Evolutionary conservation across 2,888 invertebrate genomes (phyloP).

Genomic region (Mesodorylaimus sp.): DNA sequence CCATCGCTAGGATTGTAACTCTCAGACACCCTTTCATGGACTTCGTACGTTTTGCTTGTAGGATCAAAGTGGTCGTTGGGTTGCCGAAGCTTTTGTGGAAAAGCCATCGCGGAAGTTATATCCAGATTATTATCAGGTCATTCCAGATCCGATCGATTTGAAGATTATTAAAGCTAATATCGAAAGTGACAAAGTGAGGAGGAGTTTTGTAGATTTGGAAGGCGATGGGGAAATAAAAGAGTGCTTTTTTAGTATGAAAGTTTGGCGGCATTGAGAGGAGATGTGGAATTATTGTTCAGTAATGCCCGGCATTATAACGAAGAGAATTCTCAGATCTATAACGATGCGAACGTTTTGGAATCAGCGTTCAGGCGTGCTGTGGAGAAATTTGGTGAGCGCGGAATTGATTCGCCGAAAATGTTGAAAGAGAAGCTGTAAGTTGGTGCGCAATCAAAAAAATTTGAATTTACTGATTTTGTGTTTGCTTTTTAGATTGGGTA

Average conservation of each 20-base stretch:
- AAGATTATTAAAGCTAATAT: slow-evolving; percentile 51
- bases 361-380: slow-evolving; percentile 62
- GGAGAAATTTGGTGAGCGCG: slow-evolving; percentile 42
- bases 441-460: too few relatives aligned
- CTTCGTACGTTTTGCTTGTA: too few relatives aligned
- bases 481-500: not conserved
- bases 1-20: too few relatives aligned
- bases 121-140: slow-evolving; percentile 90
- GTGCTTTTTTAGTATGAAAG: slow-evolving; percentile 18
- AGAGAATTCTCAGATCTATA: slow-evolving; percentile 74
- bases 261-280: slow-evolving; percentile 18
- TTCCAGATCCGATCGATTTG: slow-evolving; percentile 80
- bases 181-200: slow-evolving; percentile 38
- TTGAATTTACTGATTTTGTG: too few relatives aligned
- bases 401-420: slow-evolving; percentile 18
- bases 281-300: slow-evolving; percentile 60
- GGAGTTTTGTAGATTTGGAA: not conserved
- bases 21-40: too few relatives aligned
- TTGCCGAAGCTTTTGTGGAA: slow-evolving; percentile 81
- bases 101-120: slow-evolving; percentile 82
- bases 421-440: slow-evolving; percentile 4
- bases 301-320: slow-evolving; percentile 95
- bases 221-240: not conserved
- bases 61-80: slow-evolving; percentile 58
- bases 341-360: slow-evolving; percentile 60